Conservation (phyloP, 2,113 vertebrate species). For the Condylura cristata region DNA sequence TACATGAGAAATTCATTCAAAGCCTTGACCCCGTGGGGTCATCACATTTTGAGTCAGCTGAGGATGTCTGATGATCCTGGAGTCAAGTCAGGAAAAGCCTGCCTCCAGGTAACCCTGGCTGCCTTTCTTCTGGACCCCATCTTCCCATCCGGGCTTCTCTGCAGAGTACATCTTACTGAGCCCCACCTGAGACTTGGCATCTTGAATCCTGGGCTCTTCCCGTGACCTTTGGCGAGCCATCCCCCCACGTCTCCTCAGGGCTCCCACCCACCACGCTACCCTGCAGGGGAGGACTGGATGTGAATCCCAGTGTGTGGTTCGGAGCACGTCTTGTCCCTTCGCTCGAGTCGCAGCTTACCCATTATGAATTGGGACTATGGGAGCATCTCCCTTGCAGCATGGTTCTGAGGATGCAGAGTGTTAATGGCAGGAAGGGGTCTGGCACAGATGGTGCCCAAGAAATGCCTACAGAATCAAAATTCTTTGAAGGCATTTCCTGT, state of each 20-base stretch:
- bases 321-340: background rate
- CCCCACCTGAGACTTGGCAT: background rate
- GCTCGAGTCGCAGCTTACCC: background rate
- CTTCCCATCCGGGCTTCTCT: background rate
- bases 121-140: background rate
- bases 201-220: background rate
- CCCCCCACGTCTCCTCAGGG: background rate
- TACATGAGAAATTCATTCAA: background rate
- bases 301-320: background rate
- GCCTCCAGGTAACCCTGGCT: background rate
- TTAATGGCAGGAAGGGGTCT: background rate
- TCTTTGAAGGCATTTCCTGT: background rate
- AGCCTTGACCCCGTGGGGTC: background rate
- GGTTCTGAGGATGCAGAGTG: background rate
- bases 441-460: background rate
- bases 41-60: background rate
- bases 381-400: background rate
- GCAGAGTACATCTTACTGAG: background rate
- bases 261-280: background rate
- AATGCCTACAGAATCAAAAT: slow-evolving; percentile 36
- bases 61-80: background rate
- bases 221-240: background rate
- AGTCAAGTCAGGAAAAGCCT: background rate
- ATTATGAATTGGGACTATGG: background rate
- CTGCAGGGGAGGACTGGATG: background rate